Evolutionary conservation across 2,888 invertebrate genomes (phyloP).

Genomic region (Nephrotoma guestfalica): DNA sequence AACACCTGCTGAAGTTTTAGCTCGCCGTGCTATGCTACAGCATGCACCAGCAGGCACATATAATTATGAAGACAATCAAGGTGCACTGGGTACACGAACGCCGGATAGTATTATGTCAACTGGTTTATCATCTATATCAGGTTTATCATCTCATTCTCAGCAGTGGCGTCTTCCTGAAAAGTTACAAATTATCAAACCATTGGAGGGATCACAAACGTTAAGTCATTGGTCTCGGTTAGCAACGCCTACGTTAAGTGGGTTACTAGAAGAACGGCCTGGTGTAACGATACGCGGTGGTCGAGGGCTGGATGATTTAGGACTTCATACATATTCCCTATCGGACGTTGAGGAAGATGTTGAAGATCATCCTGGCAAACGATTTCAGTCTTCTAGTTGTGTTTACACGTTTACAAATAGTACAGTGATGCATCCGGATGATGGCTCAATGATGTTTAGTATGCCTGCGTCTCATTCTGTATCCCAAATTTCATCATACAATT

Average conservation of each 20-base stretch:
- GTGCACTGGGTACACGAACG: conserved; percentile 52
- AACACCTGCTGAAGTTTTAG: conserved; percentile 67
- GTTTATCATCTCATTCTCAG: conserved; percentile 16
- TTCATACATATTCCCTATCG: conserved; percentile 39
- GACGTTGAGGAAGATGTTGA: conserved; percentile 59
- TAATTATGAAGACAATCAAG: conserved; percentile 36
- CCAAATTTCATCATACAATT: conserved; percentile 50
- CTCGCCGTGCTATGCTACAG: conserved; percentile 58
- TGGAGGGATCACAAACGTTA: conserved; percentile 85
- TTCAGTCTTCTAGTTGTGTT: conserved; percentile 61
- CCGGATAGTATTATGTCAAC: conserved; percentile 73
- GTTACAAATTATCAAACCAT: conserved; percentile 79
- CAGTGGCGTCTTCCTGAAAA: conserved; percentile 75
- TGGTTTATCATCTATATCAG: conserved; percentile 32
- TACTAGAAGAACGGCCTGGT: conserved; percentile 82
- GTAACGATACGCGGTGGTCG: conserved; percentile 72
- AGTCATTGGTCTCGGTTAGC: conserved; percentile 92
- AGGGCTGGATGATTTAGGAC: conserved; percentile 56
- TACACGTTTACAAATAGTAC: conserved; percentile 80
- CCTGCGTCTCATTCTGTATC: conserved; percentile 51
- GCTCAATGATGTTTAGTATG: conserved; percentile 46
- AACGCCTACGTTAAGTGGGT: conserved; percentile 79
- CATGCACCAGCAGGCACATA: conserved; percentile 50
- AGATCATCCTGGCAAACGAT: conserved; percentile 58
- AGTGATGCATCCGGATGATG: conserved; percentile 81